Evolutionary conservation across 2,797 vertebrate genomes (phyloP), one percentile per base, ranked within the genome.

Genomic region (Phataginus tetradactyla): DNA sequence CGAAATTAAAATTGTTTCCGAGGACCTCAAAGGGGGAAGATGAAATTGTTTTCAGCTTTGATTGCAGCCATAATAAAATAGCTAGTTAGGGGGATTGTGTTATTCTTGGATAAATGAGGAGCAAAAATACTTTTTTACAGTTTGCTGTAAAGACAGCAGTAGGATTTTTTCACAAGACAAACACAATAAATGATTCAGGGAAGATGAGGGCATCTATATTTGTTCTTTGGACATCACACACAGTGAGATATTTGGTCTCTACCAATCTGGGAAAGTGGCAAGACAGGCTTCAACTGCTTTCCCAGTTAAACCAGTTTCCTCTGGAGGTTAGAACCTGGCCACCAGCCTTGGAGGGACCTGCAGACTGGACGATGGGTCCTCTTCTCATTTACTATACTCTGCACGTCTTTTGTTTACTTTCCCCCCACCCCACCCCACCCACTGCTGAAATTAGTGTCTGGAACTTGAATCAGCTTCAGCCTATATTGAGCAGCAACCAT

Each of bases 1-100:
- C 93, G 86, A 95, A 97, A 98, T 95, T 95, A 97, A 98, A 97
- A 98, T 92, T 0, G 0, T 96, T 97, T 98, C 96, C 37, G 7
- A 95, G 90, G 94, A 95, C 84, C 97, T 97, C 97, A 96, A 97
- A 97, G 80, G 37, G 84, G 49, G 79, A 95, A 97, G 97, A 92
- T 69, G 27, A 96, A 97, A 97, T 92, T 87, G 86, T 96, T 96
- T 96, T 97, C 91, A 94, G 93, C 81, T 96, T 98, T 96, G 93
- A 96, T 96, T 95, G 87, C 8, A 37, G 86, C 97, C 91, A 96
- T 96, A 96, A 97, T 97, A 95, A 97, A 97, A 95, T 81, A 91
- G 95, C 95, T 97, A 57, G 86, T 93, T 81, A 34, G 20, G 57
- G 77, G 45, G 20, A 10, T 80, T 83, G 78, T 92, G 77, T 95